Conservation (phyloP, 2,797 vertebrate species). For the Babyrousa celebensis region DNA sequence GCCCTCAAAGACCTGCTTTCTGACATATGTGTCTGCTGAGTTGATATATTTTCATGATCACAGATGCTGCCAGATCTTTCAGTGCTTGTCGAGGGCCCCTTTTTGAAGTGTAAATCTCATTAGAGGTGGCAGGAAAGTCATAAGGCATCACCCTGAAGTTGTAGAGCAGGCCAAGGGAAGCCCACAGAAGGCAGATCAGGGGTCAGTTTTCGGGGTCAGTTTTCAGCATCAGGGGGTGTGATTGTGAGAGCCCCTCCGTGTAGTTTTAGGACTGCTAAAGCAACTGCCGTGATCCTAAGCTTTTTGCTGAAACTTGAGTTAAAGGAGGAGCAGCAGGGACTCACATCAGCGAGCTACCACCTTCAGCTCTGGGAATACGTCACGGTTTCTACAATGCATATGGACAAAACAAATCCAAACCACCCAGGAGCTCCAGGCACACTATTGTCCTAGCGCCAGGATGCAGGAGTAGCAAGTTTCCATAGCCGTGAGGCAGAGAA, state of each 20-base stretch:
- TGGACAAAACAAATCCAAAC: constrained; percentile 61
- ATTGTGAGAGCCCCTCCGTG: not conserved
- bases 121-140: not conserved
- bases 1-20: not conserved
- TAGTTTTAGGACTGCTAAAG: not conserved
- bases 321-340: not conserved
- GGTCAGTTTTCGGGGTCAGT: not conserved
- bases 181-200: not conserved
- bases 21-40: not conserved
- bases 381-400: too few relatives aligned
- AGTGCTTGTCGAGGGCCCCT: not conserved
- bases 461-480: constrained; percentile 75
- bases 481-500: constrained; percentile 75
- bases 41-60: not conserved
- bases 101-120: not conserved
- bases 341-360: not conserved
- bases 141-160: rapidly evolving
- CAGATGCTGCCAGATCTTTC: not conserved
- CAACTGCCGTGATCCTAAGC: not conserved
- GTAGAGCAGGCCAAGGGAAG: not conserved
- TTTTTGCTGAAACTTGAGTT: not conserved
- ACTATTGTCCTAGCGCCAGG: constrained; percentile 48
- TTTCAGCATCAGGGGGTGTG: not conserved
- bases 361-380: not conserved
- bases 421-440: not conserved